A percentile compares a stretch with the other conserved stretches of the same genome.
phyloP scores from a whole-genome alignment of 2,888 invertebrate genomes.

The Sycophila texana region DNA sequence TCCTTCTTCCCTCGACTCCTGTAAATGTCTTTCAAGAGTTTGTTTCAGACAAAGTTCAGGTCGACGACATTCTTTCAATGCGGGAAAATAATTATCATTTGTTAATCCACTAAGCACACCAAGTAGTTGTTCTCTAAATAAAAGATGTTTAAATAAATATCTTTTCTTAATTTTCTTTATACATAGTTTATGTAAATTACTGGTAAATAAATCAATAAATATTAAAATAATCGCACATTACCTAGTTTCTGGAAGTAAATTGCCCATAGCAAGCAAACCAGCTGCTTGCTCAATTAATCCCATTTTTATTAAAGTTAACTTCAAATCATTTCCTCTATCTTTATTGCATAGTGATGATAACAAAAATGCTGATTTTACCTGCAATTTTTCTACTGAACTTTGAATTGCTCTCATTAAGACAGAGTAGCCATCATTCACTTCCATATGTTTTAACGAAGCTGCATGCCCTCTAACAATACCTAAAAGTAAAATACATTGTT shows the following conservation, averaged over 20 bases:
- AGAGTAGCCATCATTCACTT: constrained; percentile 82
- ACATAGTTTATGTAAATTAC: too few relatives aligned
- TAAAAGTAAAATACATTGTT: constrained; percentile 65
- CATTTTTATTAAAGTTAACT: constrained; percentile 70
- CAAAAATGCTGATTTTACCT: constrained; percentile 86
- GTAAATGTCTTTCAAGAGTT: constrained; percentile 67
- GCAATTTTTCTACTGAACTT: constrained; percentile 78
- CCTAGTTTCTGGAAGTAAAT: constrained; percentile 68
- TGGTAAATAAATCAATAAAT: not conserved
- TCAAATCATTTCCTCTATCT: constrained; percentile 65
- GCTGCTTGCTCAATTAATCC: constrained; percentile 71
- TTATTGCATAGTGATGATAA: constrained; percentile 79
- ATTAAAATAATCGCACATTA: constrained; percentile 55
- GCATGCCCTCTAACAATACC: constrained; percentile 82
- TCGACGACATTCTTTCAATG: constrained; percentile 69
- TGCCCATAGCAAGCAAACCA: constrained; percentile 65
- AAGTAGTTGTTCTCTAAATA: constrained; percentile 69
- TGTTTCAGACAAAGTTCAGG: constrained; percentile 68
- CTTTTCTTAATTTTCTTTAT: constrained; percentile 17
- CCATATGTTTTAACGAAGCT: constrained; percentile 80
- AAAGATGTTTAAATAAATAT: constrained; percentile 35
- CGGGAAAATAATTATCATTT: constrained; percentile 67
- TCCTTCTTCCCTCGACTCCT: constrained; percentile 66
- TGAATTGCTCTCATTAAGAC: constrained; percentile 80
- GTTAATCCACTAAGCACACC: constrained; percentile 68